A percentile compares a stretch with the other conserved stretches of the same genome.
Evolutionary conservation across 1,140 invertebrate species (phyloP).

Genomic region (Megalonaias nervosa): DNA sequence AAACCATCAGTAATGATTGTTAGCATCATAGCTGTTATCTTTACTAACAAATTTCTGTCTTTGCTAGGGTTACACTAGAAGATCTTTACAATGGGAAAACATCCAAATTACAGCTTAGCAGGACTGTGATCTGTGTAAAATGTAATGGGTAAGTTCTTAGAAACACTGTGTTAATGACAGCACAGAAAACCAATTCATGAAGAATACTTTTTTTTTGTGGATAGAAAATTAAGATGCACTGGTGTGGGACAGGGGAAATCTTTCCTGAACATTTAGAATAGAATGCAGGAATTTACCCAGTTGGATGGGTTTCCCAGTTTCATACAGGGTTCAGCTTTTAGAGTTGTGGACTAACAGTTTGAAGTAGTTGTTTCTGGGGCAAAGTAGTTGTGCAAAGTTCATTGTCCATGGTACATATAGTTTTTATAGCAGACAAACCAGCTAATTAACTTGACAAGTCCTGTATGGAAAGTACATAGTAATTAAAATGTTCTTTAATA

Average conservation of each 20-base stretch:
- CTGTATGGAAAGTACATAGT: no score
- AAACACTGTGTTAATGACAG: background rate
- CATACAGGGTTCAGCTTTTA: no score
- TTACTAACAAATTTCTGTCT: slow-evolving; percentile 20
- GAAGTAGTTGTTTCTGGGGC: no score
- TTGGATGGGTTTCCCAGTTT: no score
- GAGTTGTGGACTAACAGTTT: no score
- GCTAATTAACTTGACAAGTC: no score
- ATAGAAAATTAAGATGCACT: background rate
- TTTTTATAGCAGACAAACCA: no score
- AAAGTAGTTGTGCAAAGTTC: no score
- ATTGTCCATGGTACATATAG: no score
- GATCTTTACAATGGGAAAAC: slow-evolving; percentile 98
- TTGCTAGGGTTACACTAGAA: slow-evolving; percentile 87
- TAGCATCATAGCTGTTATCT: background rate
- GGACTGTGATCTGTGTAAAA: slow-evolving; percentile 98
- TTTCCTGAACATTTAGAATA: slow-evolving; percentile 1
- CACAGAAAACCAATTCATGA: background rate
- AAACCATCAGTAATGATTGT: background rate
- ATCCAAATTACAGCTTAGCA: slow-evolving; percentile 94
- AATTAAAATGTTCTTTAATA: no score
- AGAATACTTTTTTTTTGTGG: no score
- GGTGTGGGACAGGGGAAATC: background rate
- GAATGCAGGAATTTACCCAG: background rate
- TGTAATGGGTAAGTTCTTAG: slow-evolving; percentile 85